phyloP scores from a whole-genome alignment of 2,888 invertebrate genomes.

The Caenorhabditis becei region DNA sequence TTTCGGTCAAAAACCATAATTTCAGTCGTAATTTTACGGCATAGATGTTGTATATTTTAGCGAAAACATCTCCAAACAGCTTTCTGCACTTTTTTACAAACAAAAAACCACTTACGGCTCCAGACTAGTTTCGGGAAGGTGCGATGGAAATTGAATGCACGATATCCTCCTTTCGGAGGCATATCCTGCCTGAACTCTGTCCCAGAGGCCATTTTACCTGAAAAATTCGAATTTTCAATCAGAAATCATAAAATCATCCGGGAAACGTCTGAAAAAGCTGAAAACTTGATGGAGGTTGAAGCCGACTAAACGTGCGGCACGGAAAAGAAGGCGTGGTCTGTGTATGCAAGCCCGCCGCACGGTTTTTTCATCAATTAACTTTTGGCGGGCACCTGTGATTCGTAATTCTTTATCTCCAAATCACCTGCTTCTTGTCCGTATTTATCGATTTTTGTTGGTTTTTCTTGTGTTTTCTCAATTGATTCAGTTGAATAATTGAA shows the following conservation, averaged over 20 bases:
- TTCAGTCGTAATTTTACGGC: too few species aligned
- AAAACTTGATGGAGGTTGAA: neutral
- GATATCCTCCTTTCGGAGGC: conserved; percentile 94
- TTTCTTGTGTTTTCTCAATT: neutral
- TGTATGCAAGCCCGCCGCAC: conserved; percentile 23
- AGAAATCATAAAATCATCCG: neutral
- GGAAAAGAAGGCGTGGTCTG: conserved; percentile 24
- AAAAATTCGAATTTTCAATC: neutral
- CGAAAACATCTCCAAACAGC: too few species aligned
- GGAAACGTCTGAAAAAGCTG: neutral
- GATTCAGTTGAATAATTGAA: too few species aligned
- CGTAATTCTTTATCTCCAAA: neutral
- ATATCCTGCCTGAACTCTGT: conserved; percentile 87
- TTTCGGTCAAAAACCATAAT: too few species aligned
- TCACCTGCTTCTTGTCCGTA: neutral
- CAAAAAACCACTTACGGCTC: conserved; percentile 74
- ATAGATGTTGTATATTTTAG: too few species aligned
- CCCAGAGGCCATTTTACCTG: conserved; percentile 64
- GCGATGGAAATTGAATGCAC: conserved; percentile 85
- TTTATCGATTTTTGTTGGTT: conserved; percentile 2
- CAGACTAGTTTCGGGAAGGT: conserved; percentile 80
- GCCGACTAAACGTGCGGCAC: conserved; percentile 37
- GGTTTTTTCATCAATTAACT: neutral
- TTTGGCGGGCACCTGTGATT: conserved; percentile 30
- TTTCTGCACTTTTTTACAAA: neutral